Evolutionary conservation across 2,888 invertebrate species (phyloP).

Genomic region (Fragum whitleyi): DNA sequence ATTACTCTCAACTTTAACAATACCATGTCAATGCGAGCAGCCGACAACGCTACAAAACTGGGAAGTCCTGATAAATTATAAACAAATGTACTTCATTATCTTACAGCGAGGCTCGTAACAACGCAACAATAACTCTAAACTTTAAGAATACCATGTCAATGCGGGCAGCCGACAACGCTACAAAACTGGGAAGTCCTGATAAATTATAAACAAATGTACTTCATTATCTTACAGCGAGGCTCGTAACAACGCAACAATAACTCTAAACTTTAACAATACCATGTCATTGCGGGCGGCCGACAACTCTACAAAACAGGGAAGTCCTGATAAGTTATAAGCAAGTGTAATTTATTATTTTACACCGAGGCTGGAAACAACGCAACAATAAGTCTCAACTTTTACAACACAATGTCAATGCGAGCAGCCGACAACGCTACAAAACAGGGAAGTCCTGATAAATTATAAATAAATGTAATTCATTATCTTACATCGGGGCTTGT

Average conservation of each 20-base stretch:
- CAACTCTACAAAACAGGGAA: neutral
- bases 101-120: neutral
- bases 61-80: constrained; percentile 1
- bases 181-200: neutral
- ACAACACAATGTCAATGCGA: neutral
- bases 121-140: constrained; percentile 19
- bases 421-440: neutral
- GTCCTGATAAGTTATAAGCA: neutral
- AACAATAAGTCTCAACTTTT: too few relatives aligned
- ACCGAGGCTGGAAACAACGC: too few relatives aligned
- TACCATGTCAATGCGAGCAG: constrained; percentile 1
- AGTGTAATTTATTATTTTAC: neutral
- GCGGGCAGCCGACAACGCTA: neutral
- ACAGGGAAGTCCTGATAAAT: neutral
- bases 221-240: neutral
- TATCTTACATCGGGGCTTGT: neutral
- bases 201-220: neutral
- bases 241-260: constrained; percentile 16
- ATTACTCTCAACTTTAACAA: constrained; percentile 19
- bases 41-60: neutral
- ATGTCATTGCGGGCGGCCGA: neutral
- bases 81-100: neutral
- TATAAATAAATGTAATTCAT: neutral
- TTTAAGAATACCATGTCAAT: constrained; percentile 16
- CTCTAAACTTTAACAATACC: constrained; percentile 8